These are phyloP conservation scores for Fulmarus glacialis DNA, from an alignment of 2,113 vertebrate species.

Conservation along the genomic window DNA sequence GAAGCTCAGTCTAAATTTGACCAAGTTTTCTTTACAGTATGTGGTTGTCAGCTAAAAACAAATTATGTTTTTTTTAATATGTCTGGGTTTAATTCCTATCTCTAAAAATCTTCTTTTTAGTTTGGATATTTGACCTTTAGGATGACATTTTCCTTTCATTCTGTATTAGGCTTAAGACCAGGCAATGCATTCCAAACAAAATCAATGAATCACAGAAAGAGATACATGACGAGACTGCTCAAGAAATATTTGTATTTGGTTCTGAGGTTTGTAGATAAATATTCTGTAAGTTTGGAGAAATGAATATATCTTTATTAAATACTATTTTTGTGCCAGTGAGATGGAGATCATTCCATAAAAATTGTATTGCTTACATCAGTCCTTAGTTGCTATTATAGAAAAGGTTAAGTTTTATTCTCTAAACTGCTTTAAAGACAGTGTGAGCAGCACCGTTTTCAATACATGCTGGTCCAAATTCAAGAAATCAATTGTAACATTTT, in stretches of 20 bases:
- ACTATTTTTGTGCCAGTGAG: background rate
- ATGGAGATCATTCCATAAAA: background rate
- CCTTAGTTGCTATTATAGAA: background rate
- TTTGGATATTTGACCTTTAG: slow-evolving; percentile 23
- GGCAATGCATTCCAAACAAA: slow-evolving; percentile 20
- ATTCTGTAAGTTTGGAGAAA: background rate
- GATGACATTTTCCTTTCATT: slow-evolving; percentile 3
- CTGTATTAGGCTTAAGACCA: background rate
- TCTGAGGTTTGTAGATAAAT: background rate
- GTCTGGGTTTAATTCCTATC: background rate
- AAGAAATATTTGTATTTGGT: slow-evolving; percentile 21
- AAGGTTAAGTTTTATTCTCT: background rate
- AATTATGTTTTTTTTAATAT: background rate
- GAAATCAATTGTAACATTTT: background rate
- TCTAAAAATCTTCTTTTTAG: background rate
- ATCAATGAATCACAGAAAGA: background rate
- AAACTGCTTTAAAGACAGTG: background rate
- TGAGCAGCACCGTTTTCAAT: background rate
- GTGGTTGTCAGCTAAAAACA: background rate
- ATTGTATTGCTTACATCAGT: background rate
- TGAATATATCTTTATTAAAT: background rate
- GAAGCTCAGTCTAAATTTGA: background rate
- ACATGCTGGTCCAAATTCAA: background rate
- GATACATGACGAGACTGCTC: background rate
- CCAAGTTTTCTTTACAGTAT: background rate